Base-by-base conservation (phyloP, 2,113 vertebrate species). In the Zeus faber region DNA sequence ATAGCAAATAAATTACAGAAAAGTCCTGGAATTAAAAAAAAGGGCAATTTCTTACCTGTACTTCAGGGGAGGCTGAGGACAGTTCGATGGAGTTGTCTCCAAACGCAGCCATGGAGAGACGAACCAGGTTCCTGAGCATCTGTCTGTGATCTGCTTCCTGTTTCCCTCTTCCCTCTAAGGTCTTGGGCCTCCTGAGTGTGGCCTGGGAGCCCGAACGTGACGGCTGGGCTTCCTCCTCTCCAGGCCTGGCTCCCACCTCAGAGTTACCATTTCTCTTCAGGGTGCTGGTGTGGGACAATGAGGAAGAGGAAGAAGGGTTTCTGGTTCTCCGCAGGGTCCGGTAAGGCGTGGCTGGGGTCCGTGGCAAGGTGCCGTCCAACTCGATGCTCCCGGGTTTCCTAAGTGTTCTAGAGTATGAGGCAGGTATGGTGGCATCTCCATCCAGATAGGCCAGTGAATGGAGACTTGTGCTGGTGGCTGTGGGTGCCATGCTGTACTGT, bases 31-130 rank as follows among this genome's bases (percentile, higher is more conserved):
- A 8, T 3, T 21, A 25, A 11, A 13, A 4, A 51, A 18, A 8
- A 10, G 52, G 0, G 21, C 0, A 0, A 2, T 5, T 0, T 48
- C 82, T 87, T 89, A 99, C 96, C 92, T 99, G 95, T 25, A 98
- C 93, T 0, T 96, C 94, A 3, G 93, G 90, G 0, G 95, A 96
- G 43, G 95, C 93, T 9, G 93, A 81, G 0, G 91, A 90, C 0
- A 95, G 89, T 58, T 96, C 90, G 0, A 83, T 87, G n/a, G n/a
- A n/a, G 70, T 94, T 88, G 49, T 94, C 94, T 0, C 93, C 92
- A 8, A 97, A 89, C 1, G 94, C 95, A 3, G 93, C 96, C 90
- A 98, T 92, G 0, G 96, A 99, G 37, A 99, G 82, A 1, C 95
- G 88, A 5, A 97, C 93, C 68, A 99, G 86, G 77, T 93, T 94